Evolutionary conservation across 2,113 vertebrate species (phyloP).

Genomic region (Platichthys flesus): DNA sequence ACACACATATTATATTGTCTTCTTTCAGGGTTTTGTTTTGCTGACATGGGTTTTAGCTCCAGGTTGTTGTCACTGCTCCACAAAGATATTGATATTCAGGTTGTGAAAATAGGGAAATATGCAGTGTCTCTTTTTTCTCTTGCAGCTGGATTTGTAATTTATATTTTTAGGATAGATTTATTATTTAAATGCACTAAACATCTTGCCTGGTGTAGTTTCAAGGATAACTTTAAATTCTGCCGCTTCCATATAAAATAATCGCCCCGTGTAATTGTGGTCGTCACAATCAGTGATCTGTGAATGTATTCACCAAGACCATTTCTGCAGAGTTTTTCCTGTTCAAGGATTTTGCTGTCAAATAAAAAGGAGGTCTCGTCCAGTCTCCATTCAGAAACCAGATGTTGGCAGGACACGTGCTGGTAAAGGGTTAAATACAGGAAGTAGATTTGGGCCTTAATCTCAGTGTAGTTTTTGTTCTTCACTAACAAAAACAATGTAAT

Average conservation of each 20-base stretch:
- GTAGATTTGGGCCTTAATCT: constrained; percentile 45
- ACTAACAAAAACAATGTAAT: constrained; percentile 57
- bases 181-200: neutral
- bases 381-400: constrained; percentile 42
- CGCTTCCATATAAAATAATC: neutral
- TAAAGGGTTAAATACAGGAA: constrained; percentile 56
- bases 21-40: neutral
- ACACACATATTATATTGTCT: neutral
- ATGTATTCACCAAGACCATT: constrained; percentile 3
- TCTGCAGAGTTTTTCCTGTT: neutral
- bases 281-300: constrained; percentile 20
- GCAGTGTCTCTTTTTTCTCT: no score
- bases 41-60: neutral
- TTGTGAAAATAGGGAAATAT: no score
- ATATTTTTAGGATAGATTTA: neutral
- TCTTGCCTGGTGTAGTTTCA: neutral
- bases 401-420: constrained; percentile 15
- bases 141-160: neutral
- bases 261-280: neutral
- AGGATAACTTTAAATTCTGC: neutral
- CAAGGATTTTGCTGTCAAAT: constrained; percentile 19
- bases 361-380: constrained; percentile 1
- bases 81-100: no score
- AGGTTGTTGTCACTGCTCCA: no score
- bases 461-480: constrained; percentile 52